Evolutionary conservation across 2,888 invertebrate genomes (phyloP).

Genomic region (Tipula unca): DNA sequence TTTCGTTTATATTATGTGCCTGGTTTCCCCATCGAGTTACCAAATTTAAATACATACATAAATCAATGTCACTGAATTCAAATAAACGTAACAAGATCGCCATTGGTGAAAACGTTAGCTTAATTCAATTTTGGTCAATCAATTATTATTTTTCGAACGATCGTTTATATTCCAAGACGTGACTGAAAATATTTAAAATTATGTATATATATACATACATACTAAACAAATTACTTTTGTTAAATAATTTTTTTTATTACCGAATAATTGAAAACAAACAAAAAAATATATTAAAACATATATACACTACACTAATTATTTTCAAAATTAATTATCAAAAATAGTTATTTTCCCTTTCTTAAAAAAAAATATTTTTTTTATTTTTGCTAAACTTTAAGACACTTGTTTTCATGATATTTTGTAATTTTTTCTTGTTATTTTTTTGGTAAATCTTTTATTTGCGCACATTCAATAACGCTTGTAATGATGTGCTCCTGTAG

Average conservation of each 20-base stretch:
- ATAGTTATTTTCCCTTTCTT: background rate
- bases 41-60: too few species aligned
- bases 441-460: background rate
- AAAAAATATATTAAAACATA: conserved; percentile 9
- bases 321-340: background rate
- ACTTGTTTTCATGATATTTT: background rate
- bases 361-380: background rate
- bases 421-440: background rate
- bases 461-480: background rate
- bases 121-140: too few species aligned
- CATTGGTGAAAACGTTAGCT: too few species aligned
- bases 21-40: too few species aligned
- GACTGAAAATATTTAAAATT: too few species aligned
- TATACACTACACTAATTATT: conserved; percentile 14
- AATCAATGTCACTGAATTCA: too few species aligned
- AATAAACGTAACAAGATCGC: too few species aligned
- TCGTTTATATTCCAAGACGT: too few species aligned
- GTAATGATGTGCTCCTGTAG: background rate
- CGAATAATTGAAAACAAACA: background rate
- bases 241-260: background rate
- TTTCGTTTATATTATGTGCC: too few species aligned
- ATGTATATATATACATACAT: too few species aligned
- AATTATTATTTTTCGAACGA: too few species aligned
- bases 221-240: background rate
- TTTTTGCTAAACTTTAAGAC: background rate